A percentile compares a stretch with the other conserved stretches of the same genome.
Evolutionary conservation across 2,797 vertebrate genomes (phyloP).

Genomic region (Apogon talboti): DNA sequence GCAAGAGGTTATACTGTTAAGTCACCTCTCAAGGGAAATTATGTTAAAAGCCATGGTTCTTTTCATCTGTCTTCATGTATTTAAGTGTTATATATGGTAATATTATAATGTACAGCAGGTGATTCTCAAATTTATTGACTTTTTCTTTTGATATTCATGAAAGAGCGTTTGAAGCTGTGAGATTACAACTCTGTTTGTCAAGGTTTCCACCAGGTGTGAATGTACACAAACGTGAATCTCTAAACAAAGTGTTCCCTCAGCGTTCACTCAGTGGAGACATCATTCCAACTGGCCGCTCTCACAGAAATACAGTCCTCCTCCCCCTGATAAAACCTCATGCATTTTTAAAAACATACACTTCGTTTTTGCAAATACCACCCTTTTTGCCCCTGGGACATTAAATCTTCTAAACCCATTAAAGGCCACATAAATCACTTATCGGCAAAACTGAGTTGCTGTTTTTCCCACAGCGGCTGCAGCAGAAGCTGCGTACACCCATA

Average conservation of each 20-base stretch:
- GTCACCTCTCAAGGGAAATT: no score
- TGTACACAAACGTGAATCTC: neutral
- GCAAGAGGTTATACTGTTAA: no score
- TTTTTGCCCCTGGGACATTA: constrained; percentile 40
- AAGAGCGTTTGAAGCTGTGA: no score
- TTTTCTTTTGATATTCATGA: no score
- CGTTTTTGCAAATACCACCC: constrained; percentile 28
- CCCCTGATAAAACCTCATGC: constrained; percentile 28
- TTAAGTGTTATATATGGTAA: no score
- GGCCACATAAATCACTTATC: constrained; percentile 37
- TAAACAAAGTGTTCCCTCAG: constrained; percentile 10
- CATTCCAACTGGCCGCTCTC: constrained; percentile 6
- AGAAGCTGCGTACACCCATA: constrained; percentile 3
- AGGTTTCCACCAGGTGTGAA: constrained; percentile 4
- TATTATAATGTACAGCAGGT: no score
- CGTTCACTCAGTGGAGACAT: constrained; percentile 15
- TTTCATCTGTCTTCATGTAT: no score
- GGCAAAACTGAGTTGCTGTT: constrained; percentile 28
- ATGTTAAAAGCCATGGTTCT: no score
- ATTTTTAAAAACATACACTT: constrained; percentile 51
- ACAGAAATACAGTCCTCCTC: neutral
- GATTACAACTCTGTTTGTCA: neutral
- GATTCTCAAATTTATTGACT: no score
- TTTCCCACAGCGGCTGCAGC: constrained; percentile 17
- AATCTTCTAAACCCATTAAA: constrained; percentile 54